These are phyloP conservation scores for Agrotis puta DNA, from an alignment of 2,888 invertebrate genomes.

Conservation along the genomic window DNA sequence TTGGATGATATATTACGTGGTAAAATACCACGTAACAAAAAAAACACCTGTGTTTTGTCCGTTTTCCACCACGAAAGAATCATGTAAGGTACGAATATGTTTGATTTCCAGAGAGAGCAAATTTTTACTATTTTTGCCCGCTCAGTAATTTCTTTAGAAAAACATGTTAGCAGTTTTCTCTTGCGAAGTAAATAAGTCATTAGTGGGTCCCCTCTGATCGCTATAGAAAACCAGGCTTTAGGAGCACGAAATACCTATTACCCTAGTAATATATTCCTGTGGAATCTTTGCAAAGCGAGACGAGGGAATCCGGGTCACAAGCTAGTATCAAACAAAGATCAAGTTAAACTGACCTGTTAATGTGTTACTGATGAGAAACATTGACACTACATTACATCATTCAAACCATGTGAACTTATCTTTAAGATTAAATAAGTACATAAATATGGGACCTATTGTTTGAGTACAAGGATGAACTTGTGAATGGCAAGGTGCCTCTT, in stretches of 20 bases:
- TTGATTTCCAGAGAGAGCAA: too few relatives aligned
- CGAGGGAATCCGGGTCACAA: background rate
- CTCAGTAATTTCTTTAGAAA: too few relatives aligned
- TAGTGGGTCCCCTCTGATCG: too few relatives aligned
- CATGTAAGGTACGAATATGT: too few relatives aligned
- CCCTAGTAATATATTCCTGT: too few relatives aligned
- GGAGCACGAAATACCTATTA: background rate
- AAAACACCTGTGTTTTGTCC: too few relatives aligned
- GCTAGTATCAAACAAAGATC: conserved; percentile 11
- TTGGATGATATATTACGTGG: too few relatives aligned
- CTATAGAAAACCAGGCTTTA: background rate
- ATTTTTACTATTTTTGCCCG: too few relatives aligned
- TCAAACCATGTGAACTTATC: conserved; percentile 31
- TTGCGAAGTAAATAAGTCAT: too few relatives aligned
- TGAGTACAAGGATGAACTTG: conserved; percentile 42
- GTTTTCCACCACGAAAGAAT: too few relatives aligned
- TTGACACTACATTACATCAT: conserved; percentile 61
- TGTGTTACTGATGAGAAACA: conserved; percentile 49
- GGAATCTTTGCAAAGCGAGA: background rate
- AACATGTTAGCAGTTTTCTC: too few relatives aligned
- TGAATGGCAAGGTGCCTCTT: conserved; percentile 26
- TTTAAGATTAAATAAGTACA: conserved; percentile 43
- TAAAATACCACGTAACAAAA: too few relatives aligned
- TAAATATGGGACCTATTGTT: conserved; percentile 50
- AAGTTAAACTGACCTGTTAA: conserved; percentile 35